Conservation (phyloP, 2,797 vertebrate genomes). For the Parauchenoglanis ngamensis region DNA sequence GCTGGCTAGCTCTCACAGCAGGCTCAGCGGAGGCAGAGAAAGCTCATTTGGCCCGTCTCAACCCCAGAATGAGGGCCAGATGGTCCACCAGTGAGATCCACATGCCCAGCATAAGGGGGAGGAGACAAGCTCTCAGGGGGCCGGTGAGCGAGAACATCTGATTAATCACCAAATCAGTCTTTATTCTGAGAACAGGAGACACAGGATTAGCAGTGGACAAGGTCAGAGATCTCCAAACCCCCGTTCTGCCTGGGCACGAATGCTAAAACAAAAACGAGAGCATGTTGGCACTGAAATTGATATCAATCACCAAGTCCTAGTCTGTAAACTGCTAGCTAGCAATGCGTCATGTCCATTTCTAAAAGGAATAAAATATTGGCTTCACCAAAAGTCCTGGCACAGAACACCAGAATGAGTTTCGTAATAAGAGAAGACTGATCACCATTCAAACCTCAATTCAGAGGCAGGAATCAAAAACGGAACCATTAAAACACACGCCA, state of each 20-base stretch:
- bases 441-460: background rate
- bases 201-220: slow-evolving; percentile 9
- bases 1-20: slow-evolving; percentile 22
- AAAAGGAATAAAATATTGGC: background rate
- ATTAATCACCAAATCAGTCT: slow-evolving; percentile 65
- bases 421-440: background rate
- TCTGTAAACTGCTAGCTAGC: too few species aligned
- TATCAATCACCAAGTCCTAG: background rate
- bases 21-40: slow-evolving; percentile 9
- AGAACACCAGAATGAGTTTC: background rate
- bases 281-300: background rate
- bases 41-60: slow-evolving; percentile 32
- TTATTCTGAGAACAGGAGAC: slow-evolving; percentile 59
- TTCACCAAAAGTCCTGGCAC: background rate
- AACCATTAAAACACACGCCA: background rate
- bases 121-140: background rate
- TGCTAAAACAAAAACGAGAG: background rate
- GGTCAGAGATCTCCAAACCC: slow-evolving; percentile 25
- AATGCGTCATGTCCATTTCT: background rate
- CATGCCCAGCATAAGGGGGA: slow-evolving; percentile 35
- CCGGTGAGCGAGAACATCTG: slow-evolving; percentile 58
- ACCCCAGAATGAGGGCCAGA: slow-evolving; percentile 72
- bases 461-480: background rate
- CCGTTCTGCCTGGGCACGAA: background rate
- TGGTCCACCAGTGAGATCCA: slow-evolving; percentile 65